phyloP scores from a whole-genome alignment of 2,888 invertebrate species.

The Teleogryllus oceanicus region DNA sequence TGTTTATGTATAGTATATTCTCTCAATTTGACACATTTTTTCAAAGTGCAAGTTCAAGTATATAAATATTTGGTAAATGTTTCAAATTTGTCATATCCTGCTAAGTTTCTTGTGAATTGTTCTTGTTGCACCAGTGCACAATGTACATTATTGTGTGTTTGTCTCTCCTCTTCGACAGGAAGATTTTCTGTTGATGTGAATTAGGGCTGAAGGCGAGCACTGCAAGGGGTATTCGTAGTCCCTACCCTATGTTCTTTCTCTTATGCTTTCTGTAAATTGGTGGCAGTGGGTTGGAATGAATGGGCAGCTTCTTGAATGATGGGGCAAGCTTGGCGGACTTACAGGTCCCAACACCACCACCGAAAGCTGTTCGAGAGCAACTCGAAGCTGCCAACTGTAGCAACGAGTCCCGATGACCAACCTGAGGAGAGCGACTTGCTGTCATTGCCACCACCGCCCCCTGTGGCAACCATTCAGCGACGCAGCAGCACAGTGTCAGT shows the following conservation, averaged over 20 bases:
- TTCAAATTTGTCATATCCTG: no score
- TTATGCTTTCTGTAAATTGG: not conserved
- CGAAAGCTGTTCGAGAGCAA: conserved; percentile 51
- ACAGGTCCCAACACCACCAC: conserved; percentile 54
- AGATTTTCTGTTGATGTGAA: no score
- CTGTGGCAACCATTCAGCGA: conserved; percentile 38
- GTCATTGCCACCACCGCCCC: conserved; percentile 39
- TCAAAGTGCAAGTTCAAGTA: no score
- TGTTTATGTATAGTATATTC: no score
- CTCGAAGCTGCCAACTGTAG: conserved; percentile 53
- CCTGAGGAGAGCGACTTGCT: conserved; percentile 34
- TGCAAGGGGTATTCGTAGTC: no score
- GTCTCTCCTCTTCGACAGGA: no score
- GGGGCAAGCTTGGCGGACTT: conserved; percentile 51
- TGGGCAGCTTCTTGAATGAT: conserved; percentile 18
- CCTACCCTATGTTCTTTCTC: not conserved
- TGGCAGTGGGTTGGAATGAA: not conserved
- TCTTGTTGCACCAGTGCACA: no score
- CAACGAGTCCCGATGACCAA: conserved; percentile 54
- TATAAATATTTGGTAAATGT: no score
- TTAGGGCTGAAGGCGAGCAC: no score
- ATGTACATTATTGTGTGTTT: no score
- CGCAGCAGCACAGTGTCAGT: conserved; percentile 38
- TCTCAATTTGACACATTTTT: no score
- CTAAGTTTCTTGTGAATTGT: no score